phyloP scores from a whole-genome alignment of 2,888 invertebrate genomes.

The Troides helena region DNA sequence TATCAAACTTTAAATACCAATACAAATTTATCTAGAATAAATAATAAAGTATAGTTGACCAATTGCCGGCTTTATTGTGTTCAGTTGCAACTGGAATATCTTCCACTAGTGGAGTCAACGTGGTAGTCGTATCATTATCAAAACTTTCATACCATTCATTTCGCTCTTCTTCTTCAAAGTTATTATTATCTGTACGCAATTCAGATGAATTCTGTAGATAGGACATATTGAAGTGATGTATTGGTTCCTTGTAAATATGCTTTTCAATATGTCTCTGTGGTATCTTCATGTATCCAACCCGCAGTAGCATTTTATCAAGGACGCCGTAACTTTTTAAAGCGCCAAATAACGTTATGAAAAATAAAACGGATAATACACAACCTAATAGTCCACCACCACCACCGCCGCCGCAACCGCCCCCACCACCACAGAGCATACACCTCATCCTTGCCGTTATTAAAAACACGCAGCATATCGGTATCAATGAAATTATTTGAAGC shows the following conservation, averaged over 20 bases:
- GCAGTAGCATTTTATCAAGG: conserved; percentile 61
- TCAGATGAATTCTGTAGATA: neutral
- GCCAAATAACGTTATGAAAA: conserved; percentile 55
- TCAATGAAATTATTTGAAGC: conserved; percentile 61
- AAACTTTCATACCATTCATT: conserved; percentile 11
- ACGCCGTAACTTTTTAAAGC: conserved; percentile 62
- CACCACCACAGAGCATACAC: conserved; percentile 66
- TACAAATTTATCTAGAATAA: conserved; percentile 34
- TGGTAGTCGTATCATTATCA: conserved; percentile 11
- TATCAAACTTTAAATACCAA: neutral
- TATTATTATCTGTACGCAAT: neutral
- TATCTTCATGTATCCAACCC: conserved; percentile 56
- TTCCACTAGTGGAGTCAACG: neutral
- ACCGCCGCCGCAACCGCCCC: conserved; percentile 56
- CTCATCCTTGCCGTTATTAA: conserved; percentile 57
- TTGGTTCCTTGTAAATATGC: neutral
- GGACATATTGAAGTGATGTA: neutral
- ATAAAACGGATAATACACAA: conserved; percentile 59
- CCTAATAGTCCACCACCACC: conserved; percentile 50
- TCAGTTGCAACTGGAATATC: conserved; percentile 13
- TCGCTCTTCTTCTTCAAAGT: neutral
- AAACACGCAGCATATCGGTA: conserved; percentile 66
- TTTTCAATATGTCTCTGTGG: neutral
- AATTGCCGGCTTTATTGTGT: conserved; percentile 26
- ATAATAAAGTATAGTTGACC: conserved; percentile 45